These are phyloP conservation scores for Corythornis madagascariensis DNA, from an alignment of 2,113 vertebrate species.

Conservation along the genomic window DNA sequence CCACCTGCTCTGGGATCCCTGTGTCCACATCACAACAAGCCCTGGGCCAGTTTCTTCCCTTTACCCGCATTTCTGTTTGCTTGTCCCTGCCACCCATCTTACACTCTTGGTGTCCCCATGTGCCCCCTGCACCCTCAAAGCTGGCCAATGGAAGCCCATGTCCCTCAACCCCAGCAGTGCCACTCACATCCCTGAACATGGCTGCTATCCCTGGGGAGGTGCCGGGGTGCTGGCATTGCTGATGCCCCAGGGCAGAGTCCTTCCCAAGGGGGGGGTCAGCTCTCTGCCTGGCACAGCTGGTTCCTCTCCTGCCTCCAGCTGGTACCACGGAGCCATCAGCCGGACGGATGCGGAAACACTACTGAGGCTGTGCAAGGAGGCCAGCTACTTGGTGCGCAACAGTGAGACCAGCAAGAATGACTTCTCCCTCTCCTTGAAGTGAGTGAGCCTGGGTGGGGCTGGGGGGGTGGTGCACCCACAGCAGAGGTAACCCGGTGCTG, in stretches of 20 bases:
- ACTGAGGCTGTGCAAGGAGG: conserved; percentile 94
- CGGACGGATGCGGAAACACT: conserved; percentile 93
- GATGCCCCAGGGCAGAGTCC: background rate
- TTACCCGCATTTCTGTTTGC: background rate
- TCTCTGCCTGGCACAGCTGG: background rate
- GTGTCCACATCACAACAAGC: background rate
- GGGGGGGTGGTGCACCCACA: background rate
- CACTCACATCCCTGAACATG: rapidly evolving
- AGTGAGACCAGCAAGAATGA: conserved; percentile 98
- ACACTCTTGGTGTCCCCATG: rapidly evolving
- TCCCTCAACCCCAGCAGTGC: rapidly evolving
- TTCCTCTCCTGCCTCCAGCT: conserved; percentile 75
- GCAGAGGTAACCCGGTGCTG: rapidly evolving
- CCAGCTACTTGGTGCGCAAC: conserved; percentile 98
- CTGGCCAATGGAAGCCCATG: background rate
- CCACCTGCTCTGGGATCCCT: background rate
- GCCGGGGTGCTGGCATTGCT: rapidly evolving
- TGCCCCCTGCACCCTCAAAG: background rate
- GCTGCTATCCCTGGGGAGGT: background rate
- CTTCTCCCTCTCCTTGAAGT: conserved; percentile 98
- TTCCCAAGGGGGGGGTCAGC: rapidly evolving
- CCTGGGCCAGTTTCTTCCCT: background rate
- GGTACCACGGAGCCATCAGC: conserved; percentile 98
- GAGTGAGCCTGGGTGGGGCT: conserved; percentile 61
- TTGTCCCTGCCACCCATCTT: background rate